Evolutionary conservation across 2,888 invertebrate species (phyloP).

Genomic region (Gari tellinella): DNA sequence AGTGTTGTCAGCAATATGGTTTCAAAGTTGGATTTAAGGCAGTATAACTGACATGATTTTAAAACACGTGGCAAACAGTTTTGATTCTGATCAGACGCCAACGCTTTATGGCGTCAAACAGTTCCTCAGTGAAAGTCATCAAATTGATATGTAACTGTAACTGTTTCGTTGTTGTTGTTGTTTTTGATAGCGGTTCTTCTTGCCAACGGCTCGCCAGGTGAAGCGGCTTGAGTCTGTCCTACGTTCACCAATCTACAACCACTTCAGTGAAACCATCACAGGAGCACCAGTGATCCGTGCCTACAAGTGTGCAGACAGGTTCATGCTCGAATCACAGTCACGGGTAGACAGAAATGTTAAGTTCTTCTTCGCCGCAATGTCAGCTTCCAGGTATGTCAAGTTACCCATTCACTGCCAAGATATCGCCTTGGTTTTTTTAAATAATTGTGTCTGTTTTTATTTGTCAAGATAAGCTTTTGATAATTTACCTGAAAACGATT

Average conservation of each 20-base stretch:
- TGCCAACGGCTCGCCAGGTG: constrained; percentile 82
- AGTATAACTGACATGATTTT: too few relatives aligned
- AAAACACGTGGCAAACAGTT: too few relatives aligned
- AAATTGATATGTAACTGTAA: too few relatives aligned
- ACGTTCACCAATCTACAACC: constrained; percentile 82
- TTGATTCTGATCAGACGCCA: too few relatives aligned
- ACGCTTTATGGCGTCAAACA: too few relatives aligned
- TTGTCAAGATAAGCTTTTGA: not conserved
- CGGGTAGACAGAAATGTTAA: constrained; percentile 87
- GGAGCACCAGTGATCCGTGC: constrained; percentile 82
- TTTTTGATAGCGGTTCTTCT: constrained; percentile 85
- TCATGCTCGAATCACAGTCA: constrained; percentile 72
- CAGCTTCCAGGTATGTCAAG: constrained; percentile 48
- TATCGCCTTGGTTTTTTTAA: too few relatives aligned
- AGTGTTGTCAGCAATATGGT: too few relatives aligned
- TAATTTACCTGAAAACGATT: too few relatives aligned
- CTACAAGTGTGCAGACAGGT: constrained; percentile 73
- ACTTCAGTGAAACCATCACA: constrained; percentile 86
- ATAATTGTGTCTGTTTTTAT: too few relatives aligned
- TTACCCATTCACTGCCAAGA: too few relatives aligned
- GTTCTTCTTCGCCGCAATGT: constrained; percentile 86
- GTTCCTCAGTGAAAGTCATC: too few relatives aligned
- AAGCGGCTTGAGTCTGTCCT: constrained; percentile 82
- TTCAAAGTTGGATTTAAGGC: too few relatives aligned
- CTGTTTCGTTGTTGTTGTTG: not conserved